phyloP scores from a whole-genome alignment of 2,888 invertebrate genomes.

The Nomada goodeniana region DNA sequence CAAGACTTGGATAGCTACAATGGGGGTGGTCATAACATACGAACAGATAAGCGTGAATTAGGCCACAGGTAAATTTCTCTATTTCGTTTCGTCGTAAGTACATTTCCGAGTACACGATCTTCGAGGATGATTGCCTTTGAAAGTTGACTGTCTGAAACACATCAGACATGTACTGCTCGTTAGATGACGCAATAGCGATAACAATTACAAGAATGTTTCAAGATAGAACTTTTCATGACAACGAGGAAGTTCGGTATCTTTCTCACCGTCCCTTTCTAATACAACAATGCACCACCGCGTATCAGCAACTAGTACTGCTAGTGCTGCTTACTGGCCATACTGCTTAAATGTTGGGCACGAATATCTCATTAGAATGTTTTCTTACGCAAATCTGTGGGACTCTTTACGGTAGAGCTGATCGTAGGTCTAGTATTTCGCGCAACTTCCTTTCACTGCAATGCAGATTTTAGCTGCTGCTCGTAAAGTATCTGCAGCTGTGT shows the following conservation, averaged over 20 bases:
- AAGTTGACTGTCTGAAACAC: too few relatives aligned
- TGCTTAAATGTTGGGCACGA: too few relatives aligned
- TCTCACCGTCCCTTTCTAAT: too few relatives aligned
- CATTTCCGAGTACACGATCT: background rate
- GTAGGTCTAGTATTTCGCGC: background rate
- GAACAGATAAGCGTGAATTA: slow-evolving; percentile 81
- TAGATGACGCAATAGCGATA: too few relatives aligned
- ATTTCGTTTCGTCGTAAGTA: slow-evolving; percentile 1
- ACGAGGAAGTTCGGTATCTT: too few relatives aligned
- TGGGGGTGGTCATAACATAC: slow-evolving; percentile 74
- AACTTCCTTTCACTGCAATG: slow-evolving; percentile 18
- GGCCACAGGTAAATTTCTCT: slow-evolving; percentile 80
- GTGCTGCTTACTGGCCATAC: background rate
- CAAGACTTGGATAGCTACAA: slow-evolving; percentile 80
- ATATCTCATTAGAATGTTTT: background rate
- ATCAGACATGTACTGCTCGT: too few relatives aligned
- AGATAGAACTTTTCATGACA: too few relatives aligned
- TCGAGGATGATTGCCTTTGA: too few relatives aligned
- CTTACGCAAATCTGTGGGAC: background rate
- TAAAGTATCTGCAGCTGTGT: too few relatives aligned
- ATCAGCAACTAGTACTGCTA: slow-evolving; percentile 48
- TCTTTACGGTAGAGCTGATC: background rate
- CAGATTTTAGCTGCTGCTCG: background rate
- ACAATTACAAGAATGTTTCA: too few relatives aligned
- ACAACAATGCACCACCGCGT: slow-evolving; percentile 13